Evolutionary conservation across 1,140 invertebrate genomes (phyloP), one percentile per base, ranked within the genome.

Genomic region (Drosophila rhopaloa): DNA sequence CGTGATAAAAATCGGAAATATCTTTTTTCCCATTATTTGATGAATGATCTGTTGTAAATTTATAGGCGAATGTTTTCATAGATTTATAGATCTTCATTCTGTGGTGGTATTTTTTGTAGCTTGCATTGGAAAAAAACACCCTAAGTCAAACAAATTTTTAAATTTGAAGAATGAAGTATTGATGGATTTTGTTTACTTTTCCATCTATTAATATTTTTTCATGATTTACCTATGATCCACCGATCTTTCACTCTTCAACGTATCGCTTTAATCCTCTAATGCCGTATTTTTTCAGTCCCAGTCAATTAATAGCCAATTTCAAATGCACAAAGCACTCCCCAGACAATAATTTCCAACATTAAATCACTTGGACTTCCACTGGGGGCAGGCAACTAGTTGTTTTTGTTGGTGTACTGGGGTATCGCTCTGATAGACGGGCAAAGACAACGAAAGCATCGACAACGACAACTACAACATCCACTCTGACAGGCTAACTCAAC

Each of bases 401-500:
- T 14, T 50, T 24, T 19, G 40, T 10, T 7, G 8, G 60, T 24
- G 37, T 32, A 24, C 51, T 57, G 61, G 57, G 67, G 27, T 58
- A 82, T 59, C 62, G 68, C 76, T 81, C 43, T 85, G 68, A 61
- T 70, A 68, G 67, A 71, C 67, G 19, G 55, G 55, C 70, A 60
- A 47, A 59, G 67, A 54, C 70, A 38, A 73, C 66, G 35, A 70
- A 47, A 46, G 56, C 62, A 40, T 51, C 65, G 65, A 72, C 44
- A 24, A 66, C 68, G 40, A 73, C 70, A 72, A 59, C 68, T 35
- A 72, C 53, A 73, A 73, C 35, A 72, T 76, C 43, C 46, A 62
- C 73, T 77, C 55, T 83, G 83, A 88, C 79, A 89, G 76, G 59
- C 79, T 46, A 67, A 88, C 82, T 76, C 66, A 86, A 66, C 65